Conservation (phyloP, 35 echinoderm and acorn worm species). For the Chiridota heheva region DNA sequence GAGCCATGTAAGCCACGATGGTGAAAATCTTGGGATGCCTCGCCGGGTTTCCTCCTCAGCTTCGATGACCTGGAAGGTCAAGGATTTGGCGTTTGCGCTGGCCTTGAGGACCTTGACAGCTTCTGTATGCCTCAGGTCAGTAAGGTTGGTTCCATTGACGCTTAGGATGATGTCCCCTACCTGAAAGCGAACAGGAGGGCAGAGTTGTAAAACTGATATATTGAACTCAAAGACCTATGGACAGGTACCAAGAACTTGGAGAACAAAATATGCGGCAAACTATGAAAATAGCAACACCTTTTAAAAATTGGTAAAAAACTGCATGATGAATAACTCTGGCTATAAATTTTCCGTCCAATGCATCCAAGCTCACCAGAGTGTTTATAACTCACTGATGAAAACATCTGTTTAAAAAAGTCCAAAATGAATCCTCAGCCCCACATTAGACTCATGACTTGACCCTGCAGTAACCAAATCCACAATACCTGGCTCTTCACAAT, state of each 20-base stretch:
- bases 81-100: constrained; percentile 60
- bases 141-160: constrained; percentile 78
- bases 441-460: too few relatives aligned
- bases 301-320: too few relatives aligned
- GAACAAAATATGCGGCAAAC: too few relatives aligned
- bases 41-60: constrained; percentile 50
- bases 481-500: too few relatives aligned
- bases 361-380: too few relatives aligned
- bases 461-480: too few relatives aligned
- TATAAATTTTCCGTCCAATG: too few relatives aligned
- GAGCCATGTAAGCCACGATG: constrained; percentile 95
- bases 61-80: constrained; percentile 75
- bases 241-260: neutral
- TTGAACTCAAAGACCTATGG: neutral
- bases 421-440: too few relatives aligned
- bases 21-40: constrained; percentile 47
- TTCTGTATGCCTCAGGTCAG: constrained; percentile 83
- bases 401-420: too few relatives aligned
- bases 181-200: constrained; percentile 28
- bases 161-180: constrained; percentile 86
- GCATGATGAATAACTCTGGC: too few relatives aligned
- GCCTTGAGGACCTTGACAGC: constrained; percentile 91
- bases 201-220: neutral
- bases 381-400: too few relatives aligned
- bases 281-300: too few relatives aligned